Base-by-base conservation (phyloP, 2,888 invertebrate species). In the Caenorhabditis macrosperma region DNA sequence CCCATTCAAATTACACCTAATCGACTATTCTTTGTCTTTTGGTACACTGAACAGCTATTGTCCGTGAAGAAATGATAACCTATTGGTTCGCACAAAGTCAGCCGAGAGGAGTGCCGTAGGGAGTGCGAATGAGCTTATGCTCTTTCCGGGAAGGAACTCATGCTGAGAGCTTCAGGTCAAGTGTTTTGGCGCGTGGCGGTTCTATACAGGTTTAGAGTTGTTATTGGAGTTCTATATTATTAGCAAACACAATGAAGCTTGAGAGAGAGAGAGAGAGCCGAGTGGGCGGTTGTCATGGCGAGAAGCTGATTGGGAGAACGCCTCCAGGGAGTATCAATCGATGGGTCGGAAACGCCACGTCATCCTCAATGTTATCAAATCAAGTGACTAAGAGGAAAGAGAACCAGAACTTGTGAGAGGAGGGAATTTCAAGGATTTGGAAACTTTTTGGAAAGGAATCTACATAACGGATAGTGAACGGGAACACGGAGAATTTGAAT, bases 381-480 rank as follows among this genome's bases (percentile, higher is more conserved):
- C 38, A 12, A 38, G 38, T 38, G 38, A 38, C 38, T 38, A 38
- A 38, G 38, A 38, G 12, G 38, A 38, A 38, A 38, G 38, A 15
- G 38, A 38, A 38, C 9, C 38, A 12, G 15, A 15, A 38, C 15
- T 15, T 12, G 5, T 12, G 15, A 38, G 10, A 10, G 10, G 10
- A 33, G 3, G 38, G 38, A 38, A 26, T 55, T 46, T 35, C 52
- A 33, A 55, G 33, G 28, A 55, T 17, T 33, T 3, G 6, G 24
- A 22, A 48, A 30, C n/a, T n/a, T 44, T 44, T 17, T 22, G n/a
- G 28, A 44, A 60, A n/a, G n/a, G n/a, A 72, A 72, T 72, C 71
- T 72, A 44, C 71, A 72, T 72, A 72, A 72, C 71, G 71, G 71
- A 72, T 52, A 28, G 28, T 30, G 22, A 35, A 35, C 30, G 28